Evolutionary conservation across 2,888 invertebrate genomes (phyloP).

Genomic region (Imbricaverruca yamaguchii): DNA sequence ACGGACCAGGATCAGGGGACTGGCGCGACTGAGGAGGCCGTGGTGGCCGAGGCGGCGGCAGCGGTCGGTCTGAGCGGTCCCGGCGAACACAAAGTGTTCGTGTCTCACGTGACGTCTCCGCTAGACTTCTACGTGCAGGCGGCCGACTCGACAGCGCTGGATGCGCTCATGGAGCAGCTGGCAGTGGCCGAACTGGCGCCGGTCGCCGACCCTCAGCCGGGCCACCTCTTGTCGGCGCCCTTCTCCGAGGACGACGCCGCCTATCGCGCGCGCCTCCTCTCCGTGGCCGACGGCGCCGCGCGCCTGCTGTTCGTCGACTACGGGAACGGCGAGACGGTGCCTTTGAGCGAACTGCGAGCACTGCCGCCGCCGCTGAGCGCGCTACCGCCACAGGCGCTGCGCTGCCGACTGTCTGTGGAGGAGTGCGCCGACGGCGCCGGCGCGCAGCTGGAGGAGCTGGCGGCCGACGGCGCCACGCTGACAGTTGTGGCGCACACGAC

Average conservation of each 20-base stretch:
- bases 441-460: not conserved
- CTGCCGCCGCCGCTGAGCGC: not conserved
- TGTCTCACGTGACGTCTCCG: constrained; percentile 8
- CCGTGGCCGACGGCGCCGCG: not conserved
- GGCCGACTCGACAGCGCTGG: not conserved
- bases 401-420: not conserved
- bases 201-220: not conserved
- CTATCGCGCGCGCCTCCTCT: not conserved
- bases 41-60: not conserved
- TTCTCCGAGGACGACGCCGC: not conserved
- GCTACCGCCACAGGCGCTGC: not conserved
- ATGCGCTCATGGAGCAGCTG: not conserved
- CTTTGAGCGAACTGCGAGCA: not conserved
- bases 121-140: constrained; percentile 1
- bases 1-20: no score
- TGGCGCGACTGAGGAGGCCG: not conserved
- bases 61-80: not conserved
- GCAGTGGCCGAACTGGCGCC: not conserved
- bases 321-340: not conserved
- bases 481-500: not conserved
- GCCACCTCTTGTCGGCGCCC: not conserved
- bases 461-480: not conserved
- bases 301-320: not conserved
- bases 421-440: not conserved
- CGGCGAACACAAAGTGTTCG: not conserved